A percentile compares a stretch with the other conserved stretches of the same genome.
Conservation (phyloP, 2,797 vertebrate species). For the Pseudomugil tenellus region DNA sequence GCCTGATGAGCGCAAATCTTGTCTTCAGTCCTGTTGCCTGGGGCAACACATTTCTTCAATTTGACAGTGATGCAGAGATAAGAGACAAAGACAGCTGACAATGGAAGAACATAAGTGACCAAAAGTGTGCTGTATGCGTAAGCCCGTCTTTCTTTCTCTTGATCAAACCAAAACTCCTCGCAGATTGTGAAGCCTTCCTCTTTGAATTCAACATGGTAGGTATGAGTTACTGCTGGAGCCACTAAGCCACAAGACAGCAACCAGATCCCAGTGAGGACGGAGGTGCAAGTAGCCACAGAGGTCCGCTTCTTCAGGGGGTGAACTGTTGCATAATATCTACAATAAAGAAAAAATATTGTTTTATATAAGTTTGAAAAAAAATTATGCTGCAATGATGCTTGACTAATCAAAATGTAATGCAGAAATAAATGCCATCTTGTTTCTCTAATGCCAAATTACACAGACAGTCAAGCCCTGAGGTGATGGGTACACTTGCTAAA, state of each 20-base stretch:
- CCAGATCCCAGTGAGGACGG: slow-evolving; percentile 84
- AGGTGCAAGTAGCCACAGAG: slow-evolving; percentile 79
- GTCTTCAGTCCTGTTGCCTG: slow-evolving; percentile 74
- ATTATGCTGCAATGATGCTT: not conserved
- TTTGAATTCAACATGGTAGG: slow-evolving; percentile 87
- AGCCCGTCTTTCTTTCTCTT: slow-evolving; percentile 79
- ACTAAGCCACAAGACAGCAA: slow-evolving; percentile 85
- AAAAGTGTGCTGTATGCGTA: slow-evolving; percentile 88
- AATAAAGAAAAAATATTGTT: not conserved
- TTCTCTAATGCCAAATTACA: not conserved
- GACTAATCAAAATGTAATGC: not conserved
- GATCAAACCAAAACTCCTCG: slow-evolving; percentile 88
- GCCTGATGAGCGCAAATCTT: slow-evolving; percentile 78
- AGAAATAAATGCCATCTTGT: not conserved
- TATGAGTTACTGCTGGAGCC: slow-evolving; percentile 85
- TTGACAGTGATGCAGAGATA: slow-evolving; percentile 88
- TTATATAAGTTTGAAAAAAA: not conserved
- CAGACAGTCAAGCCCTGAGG: not conserved
- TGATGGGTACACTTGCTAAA: not conserved
- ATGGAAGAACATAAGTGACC: slow-evolving; percentile 86
- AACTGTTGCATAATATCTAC: slow-evolving; percentile 87
- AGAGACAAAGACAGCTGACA: slow-evolving; percentile 85
- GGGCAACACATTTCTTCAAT: slow-evolving; percentile 82
- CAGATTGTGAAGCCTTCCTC: slow-evolving; percentile 88
- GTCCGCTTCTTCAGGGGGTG: slow-evolving; percentile 87